These are phyloP conservation scores for Chlorodrepanis virens DNA, from an alignment of 2,113 vertebrate species.

Conservation along the genomic window DNA sequence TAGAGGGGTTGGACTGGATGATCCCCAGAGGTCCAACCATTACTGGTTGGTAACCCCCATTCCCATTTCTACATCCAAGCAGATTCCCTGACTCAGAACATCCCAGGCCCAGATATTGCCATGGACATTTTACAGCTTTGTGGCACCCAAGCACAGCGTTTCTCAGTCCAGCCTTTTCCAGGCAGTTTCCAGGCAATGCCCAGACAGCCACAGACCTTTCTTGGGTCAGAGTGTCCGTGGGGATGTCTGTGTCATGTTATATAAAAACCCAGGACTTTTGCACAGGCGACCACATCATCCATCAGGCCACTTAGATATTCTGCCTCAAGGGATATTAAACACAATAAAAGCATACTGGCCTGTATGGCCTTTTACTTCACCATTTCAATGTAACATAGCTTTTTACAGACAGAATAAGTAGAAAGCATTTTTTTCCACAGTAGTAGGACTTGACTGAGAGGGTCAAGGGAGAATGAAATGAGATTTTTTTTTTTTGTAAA, in stretches of 20 bases:
- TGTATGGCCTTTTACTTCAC: background rate
- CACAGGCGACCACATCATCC: background rate
- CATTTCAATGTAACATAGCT: background rate
- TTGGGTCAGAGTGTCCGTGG: rapidly evolving
- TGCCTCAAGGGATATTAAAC: background rate
- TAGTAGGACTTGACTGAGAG: background rate
- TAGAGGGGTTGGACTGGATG: background rate
- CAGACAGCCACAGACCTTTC: background rate
- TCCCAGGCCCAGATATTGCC: background rate
- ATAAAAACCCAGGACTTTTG: background rate
- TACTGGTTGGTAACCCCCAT: background rate
- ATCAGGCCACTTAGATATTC: background rate
- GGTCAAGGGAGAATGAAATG: background rate
- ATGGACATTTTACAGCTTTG: rapidly evolving
- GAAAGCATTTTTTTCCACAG: background rate
- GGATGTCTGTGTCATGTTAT: background rate
- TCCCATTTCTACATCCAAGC: background rate
- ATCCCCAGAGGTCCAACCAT: background rate
- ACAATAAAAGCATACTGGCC: background rate
- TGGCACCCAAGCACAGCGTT: background rate
- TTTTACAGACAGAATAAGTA: background rate
- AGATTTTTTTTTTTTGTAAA: background rate
- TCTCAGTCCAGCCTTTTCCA: background rate
- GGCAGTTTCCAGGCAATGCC: background rate
- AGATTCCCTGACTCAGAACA: background rate